Evolutionary conservation across 1,140 invertebrate species (phyloP).

Genomic region (Aphidius ervi): DNA sequence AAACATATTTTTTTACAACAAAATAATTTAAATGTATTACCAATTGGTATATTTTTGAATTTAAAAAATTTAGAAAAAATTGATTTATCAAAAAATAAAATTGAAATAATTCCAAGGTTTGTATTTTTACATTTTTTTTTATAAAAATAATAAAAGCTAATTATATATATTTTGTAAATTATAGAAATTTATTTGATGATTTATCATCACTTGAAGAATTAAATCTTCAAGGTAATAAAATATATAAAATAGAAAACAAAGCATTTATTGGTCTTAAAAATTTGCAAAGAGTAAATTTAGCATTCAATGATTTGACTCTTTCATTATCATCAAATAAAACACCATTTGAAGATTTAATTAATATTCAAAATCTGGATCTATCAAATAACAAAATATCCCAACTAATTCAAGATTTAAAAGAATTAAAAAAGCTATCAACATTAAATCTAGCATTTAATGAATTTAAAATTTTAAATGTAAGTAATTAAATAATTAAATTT

Average conservation of each 20-base stretch:
- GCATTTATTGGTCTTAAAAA: constrained; percentile 44
- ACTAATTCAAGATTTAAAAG: constrained; percentile 60
- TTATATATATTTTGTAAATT: constrained; percentile 12
- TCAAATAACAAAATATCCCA: constrained; percentile 59
- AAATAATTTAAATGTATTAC: constrained; percentile 56
- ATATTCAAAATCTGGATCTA: constrained; percentile 57
- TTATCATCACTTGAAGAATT: constrained; percentile 37
- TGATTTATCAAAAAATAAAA: constrained; percentile 37
- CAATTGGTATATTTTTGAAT: constrained; percentile 54
- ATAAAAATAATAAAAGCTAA: too few species aligned
- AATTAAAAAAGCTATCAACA: constrained; percentile 44
- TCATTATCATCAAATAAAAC: constrained; percentile 31
- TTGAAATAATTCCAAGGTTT: not conserved
- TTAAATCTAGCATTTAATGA: constrained; percentile 32
- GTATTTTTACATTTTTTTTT: too few species aligned
- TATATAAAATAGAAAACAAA: constrained; percentile 43
- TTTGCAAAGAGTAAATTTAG: constrained; percentile 49
- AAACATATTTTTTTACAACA: constrained; percentile 55
- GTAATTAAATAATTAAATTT: too few species aligned
- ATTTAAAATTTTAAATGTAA: too few species aligned
- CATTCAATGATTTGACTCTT: constrained; percentile 54
- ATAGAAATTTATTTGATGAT: constrained; percentile 30
- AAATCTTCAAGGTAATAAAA: constrained; percentile 46
- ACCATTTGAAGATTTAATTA: constrained; percentile 53
- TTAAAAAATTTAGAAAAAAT: constrained; percentile 52